Base-by-base conservation (phyloP, 2,888 invertebrate species). In the Volucella inflata region DNA sequence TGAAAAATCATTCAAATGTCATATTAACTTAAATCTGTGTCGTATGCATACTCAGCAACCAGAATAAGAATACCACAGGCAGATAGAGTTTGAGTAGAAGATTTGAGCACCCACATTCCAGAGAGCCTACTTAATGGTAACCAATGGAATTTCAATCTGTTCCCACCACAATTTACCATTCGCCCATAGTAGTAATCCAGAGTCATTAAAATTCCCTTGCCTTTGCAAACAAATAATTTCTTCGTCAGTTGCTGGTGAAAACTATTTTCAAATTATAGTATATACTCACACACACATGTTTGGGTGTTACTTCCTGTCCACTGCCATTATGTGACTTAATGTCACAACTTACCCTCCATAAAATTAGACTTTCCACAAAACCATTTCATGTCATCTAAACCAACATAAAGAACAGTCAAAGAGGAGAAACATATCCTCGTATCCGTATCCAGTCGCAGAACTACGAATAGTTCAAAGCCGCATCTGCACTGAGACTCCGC, bases 191-290 rank as follows among this genome's bases (percentile, higher is more conserved):
- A 75, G 21, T 36, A 68, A 62, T 55, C 53, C 30, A 48, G n/a
- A 38, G 30, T 30, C 30, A 30, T 30, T 30, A 30, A 30, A 30
- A 55, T 55, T 77, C 55, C 60, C 30, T 50, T 78, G 36, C 78
- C 57, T 70, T 59, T 50, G 65, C 78, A 79, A 72, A 72, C 38
- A 65, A 65, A 68, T 81, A 67, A 75, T 75, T 76, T 70, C 68
- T 64, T 51, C 14, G 16, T 70, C 21, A 57, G 57, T 42, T 51
- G 36, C 60, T 74, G 74, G 30, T 30, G 50, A 51, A 72, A 72
- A 59, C 65, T 72, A 79, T 65, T 79, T 65, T 51, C 50, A 79
- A 79, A 74, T 67, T 81, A 68, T n/a, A n/a, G n/a, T n/a, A n/a
- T 42, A 75, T 44, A 42, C 17, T 55, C 36, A 38, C 17, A 38